Percentiles rank a stretch among this genome's conserved stretches.
These are phyloP conservation scores for Drosophila mettleri DNA, from an alignment of 2,888 invertebrate species.

Conservation along the genomic window DNA sequence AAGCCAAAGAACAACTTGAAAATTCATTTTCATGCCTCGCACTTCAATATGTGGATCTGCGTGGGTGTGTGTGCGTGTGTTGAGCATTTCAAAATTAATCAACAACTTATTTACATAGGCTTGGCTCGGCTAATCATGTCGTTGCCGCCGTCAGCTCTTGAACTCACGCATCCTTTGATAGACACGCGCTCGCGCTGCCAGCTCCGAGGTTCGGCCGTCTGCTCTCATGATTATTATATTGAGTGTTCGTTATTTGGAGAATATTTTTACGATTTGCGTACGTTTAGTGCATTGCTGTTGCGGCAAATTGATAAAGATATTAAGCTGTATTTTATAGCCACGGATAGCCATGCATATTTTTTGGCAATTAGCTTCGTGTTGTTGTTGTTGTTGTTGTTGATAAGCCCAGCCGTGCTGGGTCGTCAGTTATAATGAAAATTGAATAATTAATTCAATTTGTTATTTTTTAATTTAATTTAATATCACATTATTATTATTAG, in stretches of 20 bases:
- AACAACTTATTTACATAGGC: conserved; percentile 65
- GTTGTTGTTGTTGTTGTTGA: too few relatives aligned
- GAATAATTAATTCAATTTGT: conserved; percentile 49
- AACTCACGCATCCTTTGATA: conserved; percentile 10
- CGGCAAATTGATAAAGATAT: background rate
- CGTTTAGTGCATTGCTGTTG: background rate
- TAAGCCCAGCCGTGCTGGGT: background rate
- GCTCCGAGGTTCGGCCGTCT: background rate
- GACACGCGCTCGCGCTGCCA: background rate
- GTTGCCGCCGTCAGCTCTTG: conserved; percentile 24
- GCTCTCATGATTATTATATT: background rate
- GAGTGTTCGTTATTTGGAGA: background rate
- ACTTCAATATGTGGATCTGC: background rate
- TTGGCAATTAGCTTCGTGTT: conserved; percentile 17
- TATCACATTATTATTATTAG: conserved; percentile 16
- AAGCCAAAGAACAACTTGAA: conserved; percentile 32
- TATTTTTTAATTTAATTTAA: conserved; percentile 50
- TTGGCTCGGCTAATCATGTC: conserved; percentile 18
- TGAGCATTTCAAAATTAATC: conserved; percentile 67
- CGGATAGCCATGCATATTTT: background rate
- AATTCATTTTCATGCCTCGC: conserved; percentile 13
- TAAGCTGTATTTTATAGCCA: background rate
- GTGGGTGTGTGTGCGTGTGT: background rate
- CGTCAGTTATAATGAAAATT: conserved; percentile 20
- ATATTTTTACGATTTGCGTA: background rate